These are phyloP conservation scores for Galerucella nymphaeae DNA, from an alignment of 2,888 invertebrate species.

Conservation along the genomic window DNA sequence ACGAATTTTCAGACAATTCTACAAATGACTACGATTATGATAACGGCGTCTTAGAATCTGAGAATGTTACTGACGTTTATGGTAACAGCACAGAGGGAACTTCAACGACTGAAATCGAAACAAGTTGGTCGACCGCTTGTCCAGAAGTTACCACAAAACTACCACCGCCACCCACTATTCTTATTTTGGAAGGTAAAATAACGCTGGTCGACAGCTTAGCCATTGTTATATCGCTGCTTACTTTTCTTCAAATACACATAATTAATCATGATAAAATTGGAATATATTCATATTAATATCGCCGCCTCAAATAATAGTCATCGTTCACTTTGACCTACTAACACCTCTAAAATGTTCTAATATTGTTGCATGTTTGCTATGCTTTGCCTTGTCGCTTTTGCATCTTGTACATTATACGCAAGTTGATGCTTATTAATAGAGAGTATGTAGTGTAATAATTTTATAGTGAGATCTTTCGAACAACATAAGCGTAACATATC, in stretches of 20 bases:
- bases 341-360: background rate
- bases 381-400: background rate
- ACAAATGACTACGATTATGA: slow-evolving; percentile 49
- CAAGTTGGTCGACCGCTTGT: slow-evolving; percentile 52
- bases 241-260: background rate
- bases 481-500: background rate
- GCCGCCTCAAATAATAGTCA: background rate
- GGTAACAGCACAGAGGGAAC: slow-evolving; percentile 37
- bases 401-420: background rate
- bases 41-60: slow-evolving; percentile 38
- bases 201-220: slow-evolving; percentile 39
- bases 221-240: slow-evolving; percentile 46
- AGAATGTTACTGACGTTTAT: slow-evolving; percentile 40
- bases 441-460: background rate
- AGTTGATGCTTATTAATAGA: background rate
- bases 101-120: slow-evolving; percentile 24
- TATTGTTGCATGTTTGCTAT: background rate
- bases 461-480: background rate
- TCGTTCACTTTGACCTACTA: background rate
- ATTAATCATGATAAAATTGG: slow-evolving; percentile 3
- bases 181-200: slow-evolving; percentile 83
- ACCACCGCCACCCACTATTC: slow-evolving; percentile 77
- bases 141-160: slow-evolving; percentile 66
- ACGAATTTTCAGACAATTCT: slow-evolving; percentile 56
- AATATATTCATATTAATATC: background rate